These are phyloP conservation scores for Drosophila tristis DNA, from an alignment of 1,140 invertebrate genomes.

Conservation along the genomic window DNA sequence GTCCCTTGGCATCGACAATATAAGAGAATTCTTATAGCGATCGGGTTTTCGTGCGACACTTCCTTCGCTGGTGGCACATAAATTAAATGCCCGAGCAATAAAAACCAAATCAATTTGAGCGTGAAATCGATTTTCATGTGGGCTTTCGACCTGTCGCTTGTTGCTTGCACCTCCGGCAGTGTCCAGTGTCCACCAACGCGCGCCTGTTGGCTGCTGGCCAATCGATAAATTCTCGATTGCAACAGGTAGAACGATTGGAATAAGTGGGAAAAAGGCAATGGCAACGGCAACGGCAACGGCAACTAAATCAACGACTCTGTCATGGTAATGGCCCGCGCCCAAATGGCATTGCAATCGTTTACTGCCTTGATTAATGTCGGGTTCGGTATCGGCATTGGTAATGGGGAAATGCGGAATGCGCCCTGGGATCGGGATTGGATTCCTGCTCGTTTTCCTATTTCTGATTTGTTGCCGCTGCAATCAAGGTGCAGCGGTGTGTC, in stretches of 20 bases:
- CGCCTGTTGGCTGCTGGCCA: not conserved
- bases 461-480: constrained; percentile 24
- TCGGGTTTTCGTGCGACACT: constrained; percentile 29
- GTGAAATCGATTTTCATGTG: constrained; percentile 77
- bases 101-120: constrained; percentile 79
- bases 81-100: constrained; percentile 76
- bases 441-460: not conserved
- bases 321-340: constrained; percentile 45
- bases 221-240: constrained; percentile 71
- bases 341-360: constrained; percentile 58
- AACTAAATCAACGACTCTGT: constrained; percentile 64
- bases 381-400: constrained; percentile 1
- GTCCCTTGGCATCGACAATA: constrained; percentile 23
- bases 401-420: not conserved
- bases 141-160: constrained; percentile 32
- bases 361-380: constrained; percentile 60
- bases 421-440: constrained; percentile 12
- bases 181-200: too few species aligned
- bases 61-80: constrained; percentile 40
- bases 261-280: constrained; percentile 4
- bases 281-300: not conserved
- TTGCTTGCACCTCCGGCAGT: not conserved
- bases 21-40: constrained; percentile 50
- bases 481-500: constrained; percentile 36
- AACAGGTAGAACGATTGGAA: constrained; percentile 56